Base-by-base conservation (phyloP, 2,888 invertebrate species). In the Chrysolina haemoptera region DNA sequence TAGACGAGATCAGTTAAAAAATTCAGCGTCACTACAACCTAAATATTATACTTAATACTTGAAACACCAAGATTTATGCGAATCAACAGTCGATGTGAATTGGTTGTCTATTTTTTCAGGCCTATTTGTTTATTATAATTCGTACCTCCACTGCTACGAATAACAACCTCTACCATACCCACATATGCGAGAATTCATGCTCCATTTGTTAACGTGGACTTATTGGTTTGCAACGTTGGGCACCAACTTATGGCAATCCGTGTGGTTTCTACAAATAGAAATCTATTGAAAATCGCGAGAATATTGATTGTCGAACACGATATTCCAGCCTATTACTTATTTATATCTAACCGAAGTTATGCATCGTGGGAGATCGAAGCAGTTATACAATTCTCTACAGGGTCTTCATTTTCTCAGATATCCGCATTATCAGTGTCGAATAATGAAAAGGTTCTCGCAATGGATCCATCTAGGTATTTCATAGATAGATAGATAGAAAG, bases 121-220 rank as follows among this genome's bases (percentile, higher is more conserved):
- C n/a, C n/a, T n/a, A n/a, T 53, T 20, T 43, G 43, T 14, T 43
- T 11, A 3, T 12, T 43, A 43, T 43, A 14, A 43, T 35, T 35
- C 35, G 35, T 43, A 43, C 43, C 43, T 43, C 3, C 14, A 43
- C 43, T 14, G 43, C 1, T 43, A 43, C 43, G 20, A 20, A 20
- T 53, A 53, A 20, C 20, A 53, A 53, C 20, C 53, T 53, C 53
- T 5, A 18, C 20, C 20, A 53, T 53, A 53, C 53, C 53, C 53
- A 53, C 53, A 22, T 53, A 53, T 53, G 53, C 20, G 12, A 18
- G 18, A 53, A 20, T 53, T 53, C 53, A 53, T 53, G 53, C 53
- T 53, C 53, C 53, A 20, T 53, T 53, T 53, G 53, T 53, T 53
- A 10, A 11, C 53, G 18, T 12, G 12, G 12, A 53, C 20, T 53